Evolutionary conservation across 1,140 invertebrate genomes (phyloP).

Genomic region (Andrena cerasifolii): DNA sequence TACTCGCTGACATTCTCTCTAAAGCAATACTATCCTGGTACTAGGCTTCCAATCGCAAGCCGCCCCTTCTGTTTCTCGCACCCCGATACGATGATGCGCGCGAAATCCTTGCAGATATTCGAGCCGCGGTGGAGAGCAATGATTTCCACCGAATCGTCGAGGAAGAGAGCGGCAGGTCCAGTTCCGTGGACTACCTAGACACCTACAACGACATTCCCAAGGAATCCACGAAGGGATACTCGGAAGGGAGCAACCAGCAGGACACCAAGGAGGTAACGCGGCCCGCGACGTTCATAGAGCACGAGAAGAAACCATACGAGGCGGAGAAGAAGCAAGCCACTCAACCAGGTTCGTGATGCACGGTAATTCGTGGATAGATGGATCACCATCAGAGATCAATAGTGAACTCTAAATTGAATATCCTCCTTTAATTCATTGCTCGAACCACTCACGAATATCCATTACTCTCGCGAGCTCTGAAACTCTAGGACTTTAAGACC

Average conservation of each 20-base stretch:
- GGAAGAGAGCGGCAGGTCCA: constrained; percentile 28
- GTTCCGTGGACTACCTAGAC: constrained; percentile 28
- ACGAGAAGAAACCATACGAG: constrained; percentile 46
- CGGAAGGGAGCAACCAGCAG: constrained; percentile 8
- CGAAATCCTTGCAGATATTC: constrained; percentile 33
- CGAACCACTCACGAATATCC: too few species aligned
- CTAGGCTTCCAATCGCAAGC: too few species aligned
- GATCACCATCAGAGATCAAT: constrained; percentile 3
- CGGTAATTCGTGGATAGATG: constrained; percentile 43
- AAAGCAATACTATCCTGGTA: not conserved
- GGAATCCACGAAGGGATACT: not conserved
- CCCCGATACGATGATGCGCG: not conserved
- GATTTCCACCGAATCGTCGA: constrained; percentile 35
- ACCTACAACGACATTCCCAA: constrained; percentile 11
- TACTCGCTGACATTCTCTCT: constrained; percentile 1
- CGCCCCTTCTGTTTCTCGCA: not conserved
- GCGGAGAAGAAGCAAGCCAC: constrained; percentile 60
- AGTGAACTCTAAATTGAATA: not conserved
- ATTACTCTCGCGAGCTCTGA: too few species aligned
- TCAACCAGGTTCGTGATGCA: constrained; percentile 67
- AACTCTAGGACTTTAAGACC: too few species aligned
- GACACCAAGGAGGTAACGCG: not conserved
- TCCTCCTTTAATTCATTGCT: too few species aligned
- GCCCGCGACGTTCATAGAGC: constrained; percentile 6
- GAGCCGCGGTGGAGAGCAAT: constrained; percentile 23